Conservation (phyloP, 1,140 invertebrate genomes). For the Helicoverpa armigera region DNA sequence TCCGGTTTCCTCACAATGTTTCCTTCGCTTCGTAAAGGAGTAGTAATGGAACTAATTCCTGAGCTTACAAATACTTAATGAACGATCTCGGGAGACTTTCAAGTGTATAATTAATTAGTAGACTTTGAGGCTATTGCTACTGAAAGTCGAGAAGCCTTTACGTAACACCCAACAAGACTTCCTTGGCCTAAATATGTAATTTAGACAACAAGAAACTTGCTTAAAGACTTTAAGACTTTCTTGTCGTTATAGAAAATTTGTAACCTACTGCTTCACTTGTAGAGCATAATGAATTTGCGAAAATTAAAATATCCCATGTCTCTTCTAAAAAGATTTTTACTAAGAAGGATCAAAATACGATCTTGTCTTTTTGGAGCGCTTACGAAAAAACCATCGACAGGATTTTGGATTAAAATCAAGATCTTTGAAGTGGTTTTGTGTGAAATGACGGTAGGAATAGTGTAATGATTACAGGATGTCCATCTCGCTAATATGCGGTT, state of each 20-base stretch:
- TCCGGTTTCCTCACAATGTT: too few relatives aligned
- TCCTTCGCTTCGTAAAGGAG: too few relatives aligned
- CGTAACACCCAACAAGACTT: conserved; percentile 3
- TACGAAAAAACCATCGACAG: too few relatives aligned
- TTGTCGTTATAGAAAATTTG: neutral
- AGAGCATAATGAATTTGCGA: too few relatives aligned
- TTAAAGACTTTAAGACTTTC: neutral
- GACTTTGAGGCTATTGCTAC: neutral
- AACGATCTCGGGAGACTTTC: neutral
- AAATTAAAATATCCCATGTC: too few relatives aligned
- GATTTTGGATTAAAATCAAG: neutral
- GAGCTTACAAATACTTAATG: neutral
- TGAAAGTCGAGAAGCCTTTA: conserved; percentile 11
- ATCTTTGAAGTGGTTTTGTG: neutral
- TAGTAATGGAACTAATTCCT: too few relatives aligned
- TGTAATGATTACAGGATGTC: conserved; percentile 37
- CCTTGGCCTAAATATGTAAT: neutral
- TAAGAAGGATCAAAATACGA: too few relatives aligned
- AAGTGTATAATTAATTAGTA: conserved; percentile 18
- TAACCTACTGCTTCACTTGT: neutral
- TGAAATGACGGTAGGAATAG: neutral
- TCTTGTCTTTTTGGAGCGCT: too few relatives aligned
- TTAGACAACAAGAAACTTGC: neutral
- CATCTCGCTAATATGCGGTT: conserved; percentile 36
- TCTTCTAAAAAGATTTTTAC: too few relatives aligned